These are phyloP conservation scores for Sinocyclocheilus grahami DNA, from an alignment of 2,113 vertebrate species.

Conservation along the genomic window DNA sequence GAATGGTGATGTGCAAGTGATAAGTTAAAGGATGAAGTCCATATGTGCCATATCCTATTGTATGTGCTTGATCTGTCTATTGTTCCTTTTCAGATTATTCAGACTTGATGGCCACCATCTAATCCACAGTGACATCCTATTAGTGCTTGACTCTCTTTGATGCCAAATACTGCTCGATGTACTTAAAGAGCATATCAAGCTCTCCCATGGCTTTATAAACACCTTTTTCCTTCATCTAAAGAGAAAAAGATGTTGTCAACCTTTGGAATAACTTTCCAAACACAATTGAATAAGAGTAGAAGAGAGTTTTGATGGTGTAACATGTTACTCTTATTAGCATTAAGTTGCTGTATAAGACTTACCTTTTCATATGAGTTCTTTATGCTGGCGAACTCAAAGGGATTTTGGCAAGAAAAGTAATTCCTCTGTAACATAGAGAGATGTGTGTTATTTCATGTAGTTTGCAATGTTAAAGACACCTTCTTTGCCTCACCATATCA, in stretches of 20 bases:
- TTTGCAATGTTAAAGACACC: conserved; percentile 23
- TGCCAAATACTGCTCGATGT: conserved; percentile 85
- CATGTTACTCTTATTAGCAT: background rate
- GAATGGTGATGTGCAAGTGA: background rate
- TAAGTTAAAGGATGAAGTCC: background rate
- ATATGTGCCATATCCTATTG: background rate
- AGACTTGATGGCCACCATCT: background rate
- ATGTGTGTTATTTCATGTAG: background rate
- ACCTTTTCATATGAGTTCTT: conserved; percentile 71
- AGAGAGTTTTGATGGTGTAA: background rate
- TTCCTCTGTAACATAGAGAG: conserved; percentile 62
- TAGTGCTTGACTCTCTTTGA: conserved; percentile 59
- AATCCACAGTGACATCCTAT: background rate
- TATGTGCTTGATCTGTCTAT: background rate
- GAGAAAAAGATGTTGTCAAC: background rate
- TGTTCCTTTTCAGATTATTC: background rate
- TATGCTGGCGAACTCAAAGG: conserved; percentile 70
- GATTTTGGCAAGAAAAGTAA: conserved; percentile 72
- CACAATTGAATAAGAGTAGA: background rate
- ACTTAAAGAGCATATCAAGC: conserved; percentile 90
- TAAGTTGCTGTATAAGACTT: conserved; percentile 43
- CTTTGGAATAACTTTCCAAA: background rate
- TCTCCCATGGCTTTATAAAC: conserved; percentile 94
- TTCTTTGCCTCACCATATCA: conserved; percentile 11
- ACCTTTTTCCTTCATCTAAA: conserved; percentile 83